Evolutionary conservation across 2,888 invertebrate species (phyloP).

Genomic region (Actias luna): DNA sequence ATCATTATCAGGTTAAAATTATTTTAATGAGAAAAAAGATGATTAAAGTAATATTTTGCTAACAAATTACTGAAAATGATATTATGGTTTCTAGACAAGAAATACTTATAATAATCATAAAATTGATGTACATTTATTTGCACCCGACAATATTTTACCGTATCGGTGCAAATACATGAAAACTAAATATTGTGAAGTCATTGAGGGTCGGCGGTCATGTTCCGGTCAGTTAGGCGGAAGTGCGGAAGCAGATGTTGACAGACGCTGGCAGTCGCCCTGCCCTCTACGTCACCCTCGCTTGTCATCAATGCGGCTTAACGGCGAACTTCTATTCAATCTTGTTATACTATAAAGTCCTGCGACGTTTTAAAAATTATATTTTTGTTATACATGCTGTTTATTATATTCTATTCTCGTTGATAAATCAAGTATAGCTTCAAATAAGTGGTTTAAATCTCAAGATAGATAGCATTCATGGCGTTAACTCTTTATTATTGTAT

Average conservation of each 20-base stretch:
- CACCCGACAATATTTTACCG: slow-evolving; percentile 20
- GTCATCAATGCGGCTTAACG: neutral
- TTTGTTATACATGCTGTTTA: neutral
- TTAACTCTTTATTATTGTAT: too few relatives aligned
- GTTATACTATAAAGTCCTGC: neutral
- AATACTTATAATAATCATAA: neutral
- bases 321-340: slow-evolving; percentile 5
- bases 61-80: neutral
- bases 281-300: slow-evolving; percentile 22
- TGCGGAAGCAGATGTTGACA: slow-evolving; percentile 69
- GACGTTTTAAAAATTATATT: neutral
- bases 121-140: neutral
- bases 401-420: neutral
- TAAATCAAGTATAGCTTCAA: neutral
- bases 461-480: too few relatives aligned
- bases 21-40: too few relatives aligned
- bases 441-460: too few relatives aligned
- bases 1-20: too few relatives aligned
- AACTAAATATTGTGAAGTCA: slow-evolving; percentile 39
- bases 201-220: slow-evolving; percentile 42
- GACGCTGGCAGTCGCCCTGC: slow-evolving; percentile 31
- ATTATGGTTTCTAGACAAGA: neutral
- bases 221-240: slow-evolving; percentile 61
- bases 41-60: too few relatives aligned
- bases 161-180: slow-evolving; percentile 24